Percentiles rank a stretch among this genome's conserved stretches.
Evolutionary conservation across 1,140 invertebrate genomes (phyloP).

Genomic region (Conus betulinus): DNA sequence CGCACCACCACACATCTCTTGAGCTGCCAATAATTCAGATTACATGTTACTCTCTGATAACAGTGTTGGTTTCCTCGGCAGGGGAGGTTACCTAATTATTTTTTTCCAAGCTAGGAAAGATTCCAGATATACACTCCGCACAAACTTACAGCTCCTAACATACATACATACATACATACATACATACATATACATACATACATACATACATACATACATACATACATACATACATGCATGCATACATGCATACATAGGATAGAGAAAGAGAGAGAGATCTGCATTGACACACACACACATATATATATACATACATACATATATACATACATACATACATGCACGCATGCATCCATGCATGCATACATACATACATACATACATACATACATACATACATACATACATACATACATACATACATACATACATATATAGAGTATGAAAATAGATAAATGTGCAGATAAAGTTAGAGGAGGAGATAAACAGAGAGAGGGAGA

Average conservation of each 20-base stretch:
- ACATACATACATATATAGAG: conserved; percentile 8
- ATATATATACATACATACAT: not conserved
- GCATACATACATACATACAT: not conserved
- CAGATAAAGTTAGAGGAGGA: not conserved
- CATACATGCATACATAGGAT: not conserved
- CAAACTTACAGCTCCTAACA: too few relatives aligned
- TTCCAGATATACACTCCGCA: too few relatives aligned
- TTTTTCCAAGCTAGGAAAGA: too few relatives aligned
- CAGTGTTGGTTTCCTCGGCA: too few relatives aligned
- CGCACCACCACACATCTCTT: too few relatives aligned
- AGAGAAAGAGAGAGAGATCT: not conserved
- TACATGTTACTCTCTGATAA: too few relatives aligned
- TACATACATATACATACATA: not conserved
- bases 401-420: not conserved
- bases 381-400: not conserved
- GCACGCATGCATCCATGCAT: not conserved
- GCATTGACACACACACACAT: too few relatives aligned
- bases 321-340: not conserved
- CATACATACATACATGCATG: not conserved
- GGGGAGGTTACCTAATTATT: too few relatives aligned
- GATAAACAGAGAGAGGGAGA: not conserved
- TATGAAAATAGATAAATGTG: not conserved
- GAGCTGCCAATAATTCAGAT: too few relatives aligned
- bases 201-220: not conserved
- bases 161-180: not conserved